A percentile compares a stretch with the other conserved stretches of the same genome.
These are phyloP conservation scores for Drosophila falleni DNA, from an alignment of 2,888 invertebrate genomes.

Conservation along the genomic window DNA sequence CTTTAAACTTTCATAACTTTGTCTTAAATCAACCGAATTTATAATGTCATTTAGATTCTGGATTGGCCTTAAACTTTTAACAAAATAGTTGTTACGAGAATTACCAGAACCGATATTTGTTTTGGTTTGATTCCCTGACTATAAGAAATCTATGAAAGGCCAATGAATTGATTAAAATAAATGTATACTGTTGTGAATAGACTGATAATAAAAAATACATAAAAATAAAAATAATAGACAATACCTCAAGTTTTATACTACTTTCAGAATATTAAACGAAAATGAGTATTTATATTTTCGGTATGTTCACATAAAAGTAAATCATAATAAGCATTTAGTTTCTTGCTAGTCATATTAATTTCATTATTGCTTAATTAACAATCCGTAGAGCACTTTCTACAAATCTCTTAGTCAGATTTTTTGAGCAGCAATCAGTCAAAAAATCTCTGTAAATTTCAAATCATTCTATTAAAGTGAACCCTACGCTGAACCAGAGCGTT, in stretches of 20 bases:
- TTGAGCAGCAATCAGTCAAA: slow-evolving; percentile 44
- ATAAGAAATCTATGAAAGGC: neutral
- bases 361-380: slow-evolving; percentile 24
- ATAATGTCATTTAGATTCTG: too few relatives aligned
- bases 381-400: slow-evolving; percentile 44
- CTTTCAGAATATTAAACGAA: neutral
- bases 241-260: neutral
- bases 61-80: too few relatives aligned
- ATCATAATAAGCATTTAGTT: slow-evolving; percentile 19
- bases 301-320: neutral
- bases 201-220: neutral
- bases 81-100: too few relatives aligned
- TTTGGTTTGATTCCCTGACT: neutral
- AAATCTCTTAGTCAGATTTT: slow-evolving; percentile 34
- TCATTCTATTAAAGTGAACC: slow-evolving; percentile 67
- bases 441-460: slow-evolving; percentile 62
- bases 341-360: slow-evolving; percentile 4
- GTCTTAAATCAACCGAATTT: too few relatives aligned
- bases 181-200: neutral
- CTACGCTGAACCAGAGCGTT: slow-evolving; percentile 63
- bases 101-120: too few relatives aligned
- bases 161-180: neutral
- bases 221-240: neutral
- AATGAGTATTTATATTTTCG: neutral
- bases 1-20: too few relatives aligned